Evolutionary conservation across 2,113 vertebrate species (phyloP).

Genomic region (Galbula dea): DNA sequence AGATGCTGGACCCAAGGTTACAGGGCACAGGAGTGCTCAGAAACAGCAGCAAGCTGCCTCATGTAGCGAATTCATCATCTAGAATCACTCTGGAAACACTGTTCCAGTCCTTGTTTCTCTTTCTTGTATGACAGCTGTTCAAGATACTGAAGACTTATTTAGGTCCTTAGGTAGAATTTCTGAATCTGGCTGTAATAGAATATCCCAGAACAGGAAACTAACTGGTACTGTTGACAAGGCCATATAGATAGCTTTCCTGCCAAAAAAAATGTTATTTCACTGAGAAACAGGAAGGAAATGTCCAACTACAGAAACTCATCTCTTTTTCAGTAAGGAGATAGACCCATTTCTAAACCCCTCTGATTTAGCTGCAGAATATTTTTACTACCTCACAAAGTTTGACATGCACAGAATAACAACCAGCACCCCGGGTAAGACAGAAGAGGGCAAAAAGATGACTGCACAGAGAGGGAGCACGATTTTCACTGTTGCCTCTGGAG

Average conservation of each 20-base stretch:
- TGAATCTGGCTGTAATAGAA: background rate
- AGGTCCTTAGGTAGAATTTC: background rate
- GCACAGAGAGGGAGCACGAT: background rate
- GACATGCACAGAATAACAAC: background rate
- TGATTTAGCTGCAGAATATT: background rate
- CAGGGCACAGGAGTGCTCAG: background rate
- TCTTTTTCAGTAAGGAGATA: background rate
- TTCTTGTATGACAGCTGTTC: background rate
- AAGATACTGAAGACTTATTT: background rate
- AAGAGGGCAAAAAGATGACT: background rate
- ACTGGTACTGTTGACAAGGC: background rate
- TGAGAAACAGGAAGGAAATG: background rate
- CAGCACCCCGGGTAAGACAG: background rate
- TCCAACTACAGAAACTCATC: background rate
- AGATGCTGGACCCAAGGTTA: no score
- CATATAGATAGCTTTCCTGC: background rate
- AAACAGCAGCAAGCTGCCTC: background rate
- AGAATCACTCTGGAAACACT: background rate
- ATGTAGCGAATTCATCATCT: background rate
- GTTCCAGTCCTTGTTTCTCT: background rate
- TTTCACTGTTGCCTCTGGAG: background rate
- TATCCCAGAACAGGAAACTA: background rate
- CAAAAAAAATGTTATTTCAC: background rate
- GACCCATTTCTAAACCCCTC: background rate
- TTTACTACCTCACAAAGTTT: background rate